Percentiles rank a stretch among this genome's conserved stretches.
Evolutionary conservation across 2,888 invertebrate genomes (phyloP).

Genomic region (Toxonevra muliebris): DNA sequence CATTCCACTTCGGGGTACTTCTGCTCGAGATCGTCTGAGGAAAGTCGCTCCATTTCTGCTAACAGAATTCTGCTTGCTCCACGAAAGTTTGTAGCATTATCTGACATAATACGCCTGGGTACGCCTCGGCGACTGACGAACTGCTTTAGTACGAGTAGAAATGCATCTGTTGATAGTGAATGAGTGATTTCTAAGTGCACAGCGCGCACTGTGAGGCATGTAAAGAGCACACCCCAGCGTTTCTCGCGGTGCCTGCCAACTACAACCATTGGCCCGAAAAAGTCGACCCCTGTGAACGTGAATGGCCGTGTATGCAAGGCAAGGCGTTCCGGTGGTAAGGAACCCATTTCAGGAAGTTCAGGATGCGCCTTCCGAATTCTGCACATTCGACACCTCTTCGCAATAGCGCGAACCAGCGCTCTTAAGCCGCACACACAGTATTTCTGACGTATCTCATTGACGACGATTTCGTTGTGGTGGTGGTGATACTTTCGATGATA

Average conservation of each 20-base stretch:
- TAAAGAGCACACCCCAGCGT: slow-evolving; percentile 29
- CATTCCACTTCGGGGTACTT: too few relatives aligned
- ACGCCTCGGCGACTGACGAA: slow-evolving; percentile 33
- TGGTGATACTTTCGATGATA: slow-evolving; percentile 27
- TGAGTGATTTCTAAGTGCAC: slow-evolving; percentile 27
- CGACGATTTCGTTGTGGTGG: slow-evolving; percentile 18
- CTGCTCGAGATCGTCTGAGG: too few relatives aligned
- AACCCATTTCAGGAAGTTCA: slow-evolving; percentile 25
- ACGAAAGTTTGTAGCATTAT: slow-evolving; percentile 35
- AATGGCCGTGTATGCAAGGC: slow-evolving; percentile 20
- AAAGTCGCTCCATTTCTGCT: too few relatives aligned
- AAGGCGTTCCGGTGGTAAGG: too few relatives aligned
- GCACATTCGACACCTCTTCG: slow-evolving; percentile 30
- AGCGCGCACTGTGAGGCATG: slow-evolving; percentile 31
- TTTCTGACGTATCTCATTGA: neutral
- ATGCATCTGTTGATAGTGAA: slow-evolving; percentile 30
- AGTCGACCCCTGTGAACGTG: slow-evolving; percentile 28
- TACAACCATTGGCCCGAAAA: slow-evolving; percentile 33
- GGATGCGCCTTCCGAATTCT: too few relatives aligned
- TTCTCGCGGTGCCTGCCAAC: slow-evolving; percentile 30
- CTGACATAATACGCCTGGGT: slow-evolving; percentile 20
- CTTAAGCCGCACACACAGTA: too few relatives aligned
- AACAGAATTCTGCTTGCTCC: too few relatives aligned
- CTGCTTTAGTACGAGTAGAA: slow-evolving; percentile 29
- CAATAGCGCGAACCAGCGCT: slow-evolving; percentile 11